Evolutionary conservation across 2,888 invertebrate species (phyloP).

Genomic region (Leptinotarsa rubiginosa): DNA sequence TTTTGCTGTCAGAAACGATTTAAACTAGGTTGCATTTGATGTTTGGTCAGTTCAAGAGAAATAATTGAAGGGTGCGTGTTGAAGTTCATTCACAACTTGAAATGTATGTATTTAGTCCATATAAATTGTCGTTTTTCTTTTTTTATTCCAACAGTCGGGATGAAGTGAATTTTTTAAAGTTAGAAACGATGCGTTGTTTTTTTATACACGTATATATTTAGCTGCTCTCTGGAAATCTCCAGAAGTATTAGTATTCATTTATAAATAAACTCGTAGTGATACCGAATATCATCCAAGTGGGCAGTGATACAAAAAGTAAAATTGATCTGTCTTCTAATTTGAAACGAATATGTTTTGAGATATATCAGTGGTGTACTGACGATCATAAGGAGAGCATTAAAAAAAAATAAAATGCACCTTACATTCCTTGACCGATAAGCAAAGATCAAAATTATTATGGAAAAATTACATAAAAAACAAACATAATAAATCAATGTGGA

Average conservation of each 20-base stretch:
- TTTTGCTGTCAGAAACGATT: background rate
- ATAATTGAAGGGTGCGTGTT: background rate
- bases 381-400: no score
- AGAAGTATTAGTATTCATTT: background rate
- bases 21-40: background rate
- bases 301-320: background rate
- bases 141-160: no score
- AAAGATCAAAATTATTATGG: no score
- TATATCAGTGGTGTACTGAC: no score
- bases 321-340: background rate
- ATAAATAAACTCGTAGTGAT: background rate
- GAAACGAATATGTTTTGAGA: background rate
- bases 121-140: background rate
- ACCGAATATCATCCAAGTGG: background rate
- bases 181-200: background rate
- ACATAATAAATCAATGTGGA: no score
- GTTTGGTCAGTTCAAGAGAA: background rate
- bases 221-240: constrained; percentile 2
- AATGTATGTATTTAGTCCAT: background rate
- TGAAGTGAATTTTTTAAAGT: no score
- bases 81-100: background rate
- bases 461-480: no score
- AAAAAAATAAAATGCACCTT: no score
- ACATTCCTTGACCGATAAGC: no score
- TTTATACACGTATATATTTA: background rate